phyloP scores from a whole-genome alignment of 2,797 vertebrate genomes.

The Pangasius sanitwongsei region DNA sequence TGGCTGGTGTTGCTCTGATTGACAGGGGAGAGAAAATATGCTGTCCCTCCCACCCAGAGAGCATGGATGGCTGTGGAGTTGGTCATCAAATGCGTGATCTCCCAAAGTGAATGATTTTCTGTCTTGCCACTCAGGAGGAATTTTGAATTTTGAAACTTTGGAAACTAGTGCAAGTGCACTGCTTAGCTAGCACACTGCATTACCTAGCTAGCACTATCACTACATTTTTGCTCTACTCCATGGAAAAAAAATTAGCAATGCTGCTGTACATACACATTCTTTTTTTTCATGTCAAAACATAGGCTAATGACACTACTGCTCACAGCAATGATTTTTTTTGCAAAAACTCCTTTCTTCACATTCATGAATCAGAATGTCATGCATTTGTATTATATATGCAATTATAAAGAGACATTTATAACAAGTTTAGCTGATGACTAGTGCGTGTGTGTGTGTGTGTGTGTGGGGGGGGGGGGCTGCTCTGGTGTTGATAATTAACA shows the following conservation, averaged over 20 bases:
- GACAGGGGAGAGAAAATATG: not conserved
- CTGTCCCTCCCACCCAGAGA: not conserved
- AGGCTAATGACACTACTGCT: not conserved
- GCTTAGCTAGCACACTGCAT: not conserved
- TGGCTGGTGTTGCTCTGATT: not conserved
- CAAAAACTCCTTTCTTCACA: constrained; percentile 2
- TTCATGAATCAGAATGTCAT: constrained; percentile 23
- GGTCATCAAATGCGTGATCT: not conserved
- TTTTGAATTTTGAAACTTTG: not conserved
- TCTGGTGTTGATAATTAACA: constrained; percentile 62
- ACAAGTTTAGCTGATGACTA: constrained; percentile 38
- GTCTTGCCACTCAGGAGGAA: not conserved
- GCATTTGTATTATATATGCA: not conserved
- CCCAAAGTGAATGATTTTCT: not conserved
- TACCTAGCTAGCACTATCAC: not conserved
- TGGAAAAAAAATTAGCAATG: not conserved
- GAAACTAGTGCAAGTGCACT: no score
- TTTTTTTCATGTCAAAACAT: not conserved
- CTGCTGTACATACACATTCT: not conserved
- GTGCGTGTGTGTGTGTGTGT: not conserved
- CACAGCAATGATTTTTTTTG: not conserved
- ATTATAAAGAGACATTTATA: constrained; percentile 40
- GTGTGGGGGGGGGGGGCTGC: constrained; percentile 40
- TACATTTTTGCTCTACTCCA: not conserved
- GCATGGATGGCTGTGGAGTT: not conserved